Percentiles rank a stretch among this genome's conserved stretches.
These are phyloP conservation scores for Drosophila albomicans DNA, from an alignment of 1,140 invertebrate genomes.

Conservation along the genomic window DNA sequence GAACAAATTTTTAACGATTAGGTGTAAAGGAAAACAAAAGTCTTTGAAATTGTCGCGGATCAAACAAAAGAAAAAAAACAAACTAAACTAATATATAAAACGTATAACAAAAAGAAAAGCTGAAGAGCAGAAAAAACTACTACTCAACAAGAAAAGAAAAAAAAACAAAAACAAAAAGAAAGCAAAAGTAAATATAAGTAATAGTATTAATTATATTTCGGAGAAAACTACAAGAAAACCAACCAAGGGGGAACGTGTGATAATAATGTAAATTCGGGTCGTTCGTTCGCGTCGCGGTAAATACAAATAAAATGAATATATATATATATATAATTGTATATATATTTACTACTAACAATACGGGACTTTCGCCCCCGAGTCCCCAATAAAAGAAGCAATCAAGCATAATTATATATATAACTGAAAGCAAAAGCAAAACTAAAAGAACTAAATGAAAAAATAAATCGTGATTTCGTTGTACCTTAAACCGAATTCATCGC, in stretches of 20 bases:
- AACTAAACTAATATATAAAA: constrained; percentile 48
- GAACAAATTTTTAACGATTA: constrained; percentile 75
- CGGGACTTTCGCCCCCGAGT: constrained; percentile 83
- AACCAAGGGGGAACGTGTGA: constrained; percentile 77
- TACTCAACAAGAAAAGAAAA: constrained; percentile 30
- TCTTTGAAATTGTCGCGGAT: constrained; percentile 80
- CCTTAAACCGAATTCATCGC: constrained; percentile 85
- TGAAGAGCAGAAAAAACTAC: constrained; percentile 4
- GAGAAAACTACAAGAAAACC: constrained; percentile 40
- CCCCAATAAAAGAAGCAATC: constrained; percentile 67
- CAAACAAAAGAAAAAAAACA: constrained; percentile 54
- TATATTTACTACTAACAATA: constrained; percentile 59
- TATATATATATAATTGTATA: constrained; percentile 15
- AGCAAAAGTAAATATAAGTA: constrained; percentile 75
- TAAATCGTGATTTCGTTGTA: constrained; percentile 85
- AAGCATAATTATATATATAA: constrained; percentile 49
- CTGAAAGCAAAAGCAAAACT: constrained; percentile 55
- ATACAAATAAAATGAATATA: constrained; percentile 37
- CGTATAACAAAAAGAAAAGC: constrained; percentile 32
- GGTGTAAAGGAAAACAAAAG: constrained; percentile 75
- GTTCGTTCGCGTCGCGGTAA: constrained; percentile 83
- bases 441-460: constrained; percentile 39
- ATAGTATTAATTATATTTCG: constrained; percentile 78
- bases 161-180: constrained; percentile 21
- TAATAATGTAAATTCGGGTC: constrained; percentile 83